These are phyloP conservation scores for Cephus nigrinus DNA, from an alignment of 2,888 invertebrate species.

Conservation along the genomic window DNA sequence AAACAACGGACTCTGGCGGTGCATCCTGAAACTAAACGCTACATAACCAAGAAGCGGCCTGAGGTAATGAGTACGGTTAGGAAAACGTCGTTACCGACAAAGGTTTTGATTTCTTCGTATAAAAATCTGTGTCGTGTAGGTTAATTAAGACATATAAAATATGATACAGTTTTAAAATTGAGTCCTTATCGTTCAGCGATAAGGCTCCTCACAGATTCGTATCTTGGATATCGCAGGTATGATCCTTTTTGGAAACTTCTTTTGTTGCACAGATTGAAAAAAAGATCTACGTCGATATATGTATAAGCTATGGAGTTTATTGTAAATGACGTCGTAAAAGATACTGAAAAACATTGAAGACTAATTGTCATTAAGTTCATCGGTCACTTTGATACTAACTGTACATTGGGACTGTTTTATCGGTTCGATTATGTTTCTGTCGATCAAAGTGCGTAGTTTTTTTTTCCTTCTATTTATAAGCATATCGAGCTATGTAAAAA, in stretches of 20 bases:
- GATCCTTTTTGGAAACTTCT: not conserved
- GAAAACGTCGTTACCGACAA: not conserved
- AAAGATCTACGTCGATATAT: not conserved
- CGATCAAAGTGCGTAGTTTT: not conserved
- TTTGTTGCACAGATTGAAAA: not conserved
- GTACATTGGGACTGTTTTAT: not conserved
- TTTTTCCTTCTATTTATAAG: not conserved
- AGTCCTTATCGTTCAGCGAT: not conserved
- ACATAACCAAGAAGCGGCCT: not conserved
- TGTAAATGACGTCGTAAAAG: not conserved
- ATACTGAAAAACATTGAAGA: not conserved
- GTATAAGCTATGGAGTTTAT: not conserved
- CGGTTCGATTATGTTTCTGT: not conserved
- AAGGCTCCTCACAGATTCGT: not conserved
- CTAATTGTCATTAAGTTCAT: not conserved
- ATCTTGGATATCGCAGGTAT: not conserved
- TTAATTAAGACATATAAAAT: not conserved
- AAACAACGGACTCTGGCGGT: not conserved
- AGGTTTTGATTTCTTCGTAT: not conserved
- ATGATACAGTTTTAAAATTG: not conserved
- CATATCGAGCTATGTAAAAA: not conserved
- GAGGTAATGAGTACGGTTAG: not conserved
- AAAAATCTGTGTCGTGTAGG: not conserved
- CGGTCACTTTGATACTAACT: not conserved
- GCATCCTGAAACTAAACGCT: not conserved